Percentiles rank a stretch among this genome's conserved stretches.
Conservation (phyloP, 2,113 vertebrate genomes). For the Lucifuga dentata region DNA sequence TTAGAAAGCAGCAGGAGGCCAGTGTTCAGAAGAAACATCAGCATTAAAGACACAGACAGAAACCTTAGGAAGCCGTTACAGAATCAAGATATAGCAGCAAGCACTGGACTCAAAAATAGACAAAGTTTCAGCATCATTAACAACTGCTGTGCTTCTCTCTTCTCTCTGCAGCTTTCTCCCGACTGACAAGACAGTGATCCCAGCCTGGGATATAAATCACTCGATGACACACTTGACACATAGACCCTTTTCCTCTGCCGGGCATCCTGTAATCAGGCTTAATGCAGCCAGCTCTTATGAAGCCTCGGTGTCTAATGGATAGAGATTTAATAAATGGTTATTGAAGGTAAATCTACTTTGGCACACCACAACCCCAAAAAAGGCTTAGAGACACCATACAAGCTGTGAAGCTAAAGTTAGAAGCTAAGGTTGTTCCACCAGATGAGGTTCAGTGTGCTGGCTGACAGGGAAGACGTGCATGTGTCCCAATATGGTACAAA, state of each 20-base stretch:
- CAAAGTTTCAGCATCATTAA: constrained; percentile 34
- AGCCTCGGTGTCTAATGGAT: constrained; percentile 90
- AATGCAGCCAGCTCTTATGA: constrained; percentile 89
- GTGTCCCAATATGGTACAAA: constrained; percentile 19
- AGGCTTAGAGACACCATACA: constrained; percentile 76
- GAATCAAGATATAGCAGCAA: constrained; percentile 12
- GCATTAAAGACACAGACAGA: constrained; percentile 1
- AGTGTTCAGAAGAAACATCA: constrained; percentile 21
- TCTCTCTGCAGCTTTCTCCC: constrained; percentile 54
- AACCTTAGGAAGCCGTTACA: constrained; percentile 7
- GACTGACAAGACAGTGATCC: constrained; percentile 76
- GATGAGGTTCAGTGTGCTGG: constrained; percentile 52
- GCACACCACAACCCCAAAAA: constrained; percentile 84
- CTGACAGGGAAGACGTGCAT: constrained; percentile 48
- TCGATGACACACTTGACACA: constrained; percentile 80
- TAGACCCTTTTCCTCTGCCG: constrained; percentile 80
- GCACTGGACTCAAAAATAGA: neutral
- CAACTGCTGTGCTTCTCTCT: constrained; percentile 40
- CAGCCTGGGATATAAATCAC: constrained; percentile 80
- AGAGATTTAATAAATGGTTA: constrained; percentile 99
- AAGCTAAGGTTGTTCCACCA: constrained; percentile 54
- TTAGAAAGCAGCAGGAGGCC: constrained; percentile 27
- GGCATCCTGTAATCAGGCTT: constrained; percentile 93
- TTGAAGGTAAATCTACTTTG: constrained; percentile 98
- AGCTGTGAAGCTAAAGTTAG: constrained; percentile 73